Evolutionary conservation across 2,797 vertebrate genomes (phyloP), one percentile per base, ranked within the genome.

Genomic region (Schizothorax lantsangensis): DNA sequence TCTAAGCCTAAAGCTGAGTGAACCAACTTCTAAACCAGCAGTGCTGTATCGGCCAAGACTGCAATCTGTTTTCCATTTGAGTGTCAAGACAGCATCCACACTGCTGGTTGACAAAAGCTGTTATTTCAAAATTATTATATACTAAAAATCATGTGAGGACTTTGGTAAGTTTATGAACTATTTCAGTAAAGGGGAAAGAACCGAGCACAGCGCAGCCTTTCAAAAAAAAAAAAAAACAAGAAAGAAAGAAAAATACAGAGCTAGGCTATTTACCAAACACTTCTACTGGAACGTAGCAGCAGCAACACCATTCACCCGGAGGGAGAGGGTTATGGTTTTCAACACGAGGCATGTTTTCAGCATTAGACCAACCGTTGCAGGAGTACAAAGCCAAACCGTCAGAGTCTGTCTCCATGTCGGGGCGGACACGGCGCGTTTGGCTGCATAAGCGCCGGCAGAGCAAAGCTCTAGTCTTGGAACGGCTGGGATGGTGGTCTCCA

Each of bases 11-110:
- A 95, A 97, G 96, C 94, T 95, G 96, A 95, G 95, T 95, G 95
- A 96, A 96, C 94, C 95, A 95, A 95, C 94, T 96, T 96, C 95
- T 94, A 96, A 97, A 96, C 95, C 97, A 95, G 96, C 92, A 93
- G 33, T 74, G 93, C 85, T 94, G 72, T 91, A 95, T 94, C 94
- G 87, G 97, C 97, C 97, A 98, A 97, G 94, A 95, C 92, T 87
- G 90, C 94, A 98, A 97, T 98, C 95, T 99, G 98, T 96, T 99
- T 98, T 96, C 96, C 96, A 99, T 99, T 99, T 97, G 91, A 94
- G 95, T 96, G 96, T 97, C 97, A 98, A 93, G 96, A 95, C 94
- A 94, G 96, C 95, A 96, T 96, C 96, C 96, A 97, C 97, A 96
- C 93, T 95, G 93, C 96, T 96, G 96, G 96, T 96, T 95, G 93